A percentile compares a stretch with the other conserved stretches of the same genome.
Conservation (phyloP, 2,888 invertebrate species). For the Cosmia trapezina region DNA sequence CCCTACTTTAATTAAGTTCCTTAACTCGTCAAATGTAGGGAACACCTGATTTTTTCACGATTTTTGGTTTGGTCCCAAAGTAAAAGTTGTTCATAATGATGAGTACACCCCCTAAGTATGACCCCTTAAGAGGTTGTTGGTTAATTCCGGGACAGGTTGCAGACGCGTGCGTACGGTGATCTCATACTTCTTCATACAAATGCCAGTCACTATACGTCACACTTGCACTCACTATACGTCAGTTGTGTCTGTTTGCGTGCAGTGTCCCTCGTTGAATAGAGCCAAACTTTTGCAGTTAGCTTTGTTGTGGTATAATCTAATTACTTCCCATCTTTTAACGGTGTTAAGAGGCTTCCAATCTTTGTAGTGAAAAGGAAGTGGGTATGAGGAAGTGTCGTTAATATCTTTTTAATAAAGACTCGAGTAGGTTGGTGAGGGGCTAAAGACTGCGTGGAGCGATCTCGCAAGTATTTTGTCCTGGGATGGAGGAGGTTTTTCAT, state of each 20-base stretch:
- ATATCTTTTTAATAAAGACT: conserved; percentile 29
- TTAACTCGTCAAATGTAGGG: too few species aligned
- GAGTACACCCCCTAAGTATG: too few species aligned
- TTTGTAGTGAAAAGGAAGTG: conserved; percentile 9
- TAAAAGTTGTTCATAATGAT: too few species aligned
- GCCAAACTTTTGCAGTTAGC: not conserved
- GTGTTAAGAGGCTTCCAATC: conserved; percentile 26
- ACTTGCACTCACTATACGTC: too few species aligned
- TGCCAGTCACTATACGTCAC: too few species aligned
- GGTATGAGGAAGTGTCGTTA: conserved; percentile 4
- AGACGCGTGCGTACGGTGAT: not conserved
- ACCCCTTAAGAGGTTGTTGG: too few species aligned
- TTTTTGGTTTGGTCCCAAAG: too few species aligned
- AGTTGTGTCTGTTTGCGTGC: not conserved
- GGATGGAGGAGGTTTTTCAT: not conserved
- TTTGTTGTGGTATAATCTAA: not conserved
- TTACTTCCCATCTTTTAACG: conserved; percentile 18
- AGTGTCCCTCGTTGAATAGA: not conserved
- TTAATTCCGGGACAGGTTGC: too few species aligned
- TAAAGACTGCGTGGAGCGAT: conserved; percentile 12
- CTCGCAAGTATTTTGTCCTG: conserved; percentile 12
- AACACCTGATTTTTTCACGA: too few species aligned
- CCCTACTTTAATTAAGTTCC: too few species aligned
- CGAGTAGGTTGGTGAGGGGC: conserved; percentile 14
- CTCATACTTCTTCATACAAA: too few species aligned